Percentiles rank a stretch among this genome's conserved stretches.
These are phyloP conservation scores for Salvelinus alpinus DNA, from an alignment of 2,113 vertebrate species.

Conservation along the genomic window DNA sequence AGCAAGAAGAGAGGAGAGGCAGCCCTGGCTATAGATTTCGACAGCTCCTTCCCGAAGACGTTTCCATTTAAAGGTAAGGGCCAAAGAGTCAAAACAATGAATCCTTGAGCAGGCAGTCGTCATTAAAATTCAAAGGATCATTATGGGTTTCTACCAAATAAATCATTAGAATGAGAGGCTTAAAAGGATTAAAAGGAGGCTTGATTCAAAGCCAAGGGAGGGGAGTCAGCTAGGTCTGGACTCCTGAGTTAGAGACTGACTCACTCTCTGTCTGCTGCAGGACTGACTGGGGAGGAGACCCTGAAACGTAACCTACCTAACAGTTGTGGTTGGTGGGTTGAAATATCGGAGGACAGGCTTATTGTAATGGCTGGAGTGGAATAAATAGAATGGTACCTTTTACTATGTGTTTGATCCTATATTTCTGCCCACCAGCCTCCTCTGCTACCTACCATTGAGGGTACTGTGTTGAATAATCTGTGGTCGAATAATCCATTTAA, in stretches of 20 bases:
- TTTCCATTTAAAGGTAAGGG: slow-evolving; percentile 86
- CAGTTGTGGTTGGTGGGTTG: too few relatives aligned
- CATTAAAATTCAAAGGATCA: slow-evolving; percentile 93
- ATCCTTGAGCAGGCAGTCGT: slow-evolving; percentile 85
- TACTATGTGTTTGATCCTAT: too few relatives aligned
- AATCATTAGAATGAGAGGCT: slow-evolving; percentile 92
- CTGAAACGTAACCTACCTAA: too few relatives aligned
- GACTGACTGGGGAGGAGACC: too few relatives aligned
- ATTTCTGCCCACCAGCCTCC: too few relatives aligned
- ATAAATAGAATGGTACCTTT: too few relatives aligned
- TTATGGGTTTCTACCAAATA: slow-evolving; percentile 88
- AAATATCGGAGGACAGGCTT: too few relatives aligned
- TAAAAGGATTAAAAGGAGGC: slow-evolving; percentile 90
- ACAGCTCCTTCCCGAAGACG: slow-evolving; percentile 88
- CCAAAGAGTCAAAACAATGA: slow-evolving; percentile 93
- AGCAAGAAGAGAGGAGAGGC: slow-evolving; percentile 78
- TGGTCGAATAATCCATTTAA: too few relatives aligned
- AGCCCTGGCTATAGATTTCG: slow-evolving; percentile 78
- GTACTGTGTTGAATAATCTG: too few relatives aligned
- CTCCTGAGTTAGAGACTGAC: slow-evolving; percentile 54
- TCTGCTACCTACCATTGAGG: too few relatives aligned
- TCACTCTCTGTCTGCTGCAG: neutral
- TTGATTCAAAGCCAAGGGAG: slow-evolving; percentile 83
- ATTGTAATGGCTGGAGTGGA: too few relatives aligned
- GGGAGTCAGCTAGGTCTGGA: slow-evolving; percentile 24